Base-by-base conservation (phyloP, 2,113 vertebrate species). In the Calyptomena viridis region DNA sequence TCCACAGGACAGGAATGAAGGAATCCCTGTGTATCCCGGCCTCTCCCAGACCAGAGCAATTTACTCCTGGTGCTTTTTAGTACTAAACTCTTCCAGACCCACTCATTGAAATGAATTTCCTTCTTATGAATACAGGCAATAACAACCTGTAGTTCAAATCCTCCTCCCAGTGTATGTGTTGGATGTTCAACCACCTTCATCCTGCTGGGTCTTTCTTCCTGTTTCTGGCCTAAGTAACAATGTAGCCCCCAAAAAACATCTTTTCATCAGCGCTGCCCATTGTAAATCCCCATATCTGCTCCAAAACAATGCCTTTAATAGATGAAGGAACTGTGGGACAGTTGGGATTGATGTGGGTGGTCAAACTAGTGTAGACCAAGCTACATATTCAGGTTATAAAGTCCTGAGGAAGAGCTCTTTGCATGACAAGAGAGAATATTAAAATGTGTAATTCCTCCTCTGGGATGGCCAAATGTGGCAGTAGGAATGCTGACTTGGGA, bases 311-410 rank as follows among this genome's bases (percentile, higher is more conserved):
- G 30, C 55, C 74, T 76, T 40, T 68, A 56, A 46, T 9, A 24
- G 37, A 15, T 18, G 53, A 88, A 74, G 95, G 81, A 96, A 53
- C 84, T 89, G 93, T 81, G 82, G 59, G 56, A 33, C 47, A 60
- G 10, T 8, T 92, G 69, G 52, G 56, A 56, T 87, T 13, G 24
- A 69, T 58, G 49, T 71, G 90, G 50, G 58, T 76, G 68, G n/a
- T 78, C 68, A 82, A 60, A 47, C 30, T 69, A 15, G 14, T 47
- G 6, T 16, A 27, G 30, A 50, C 63, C 58, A 60, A 62, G 44
- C 46, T 77, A 5, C 12, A 2, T 24, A 17, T 62, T 79, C 28
- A 14, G 42, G 11, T 28, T n/a, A 22, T 11, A 16, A 21, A 8
- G 15, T 47, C 72, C 66, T 66, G 25, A 91, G 33, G 40, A 81